Evolutionary conservation across 30 jellyfish, hydroid and myxozoan genomes (phyloP).

Genomic region (Pseudorhiza aurosa): DNA sequence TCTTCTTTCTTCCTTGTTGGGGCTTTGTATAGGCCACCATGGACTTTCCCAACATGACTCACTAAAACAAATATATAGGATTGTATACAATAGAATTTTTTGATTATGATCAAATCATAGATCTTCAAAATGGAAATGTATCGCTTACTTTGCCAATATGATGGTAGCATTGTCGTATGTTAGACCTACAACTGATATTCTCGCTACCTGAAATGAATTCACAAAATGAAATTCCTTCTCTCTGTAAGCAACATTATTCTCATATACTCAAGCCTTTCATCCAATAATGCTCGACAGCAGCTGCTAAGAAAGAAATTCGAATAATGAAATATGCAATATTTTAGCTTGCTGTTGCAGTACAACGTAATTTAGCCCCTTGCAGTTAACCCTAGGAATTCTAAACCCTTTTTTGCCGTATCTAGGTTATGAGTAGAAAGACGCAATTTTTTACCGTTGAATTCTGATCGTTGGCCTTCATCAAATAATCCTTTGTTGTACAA

Average conservation of each 20-base stretch:
- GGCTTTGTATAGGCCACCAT: too few species aligned
- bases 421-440: too few species aligned
- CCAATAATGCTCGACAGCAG: neutral
- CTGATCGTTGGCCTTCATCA: neutral
- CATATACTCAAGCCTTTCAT: neutral
- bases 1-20: too few species aligned
- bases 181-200: neutral
- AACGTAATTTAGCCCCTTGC: too few species aligned
- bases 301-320: neutral
- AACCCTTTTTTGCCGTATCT: too few species aligned
- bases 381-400: too few species aligned
- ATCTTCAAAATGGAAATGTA: too few species aligned
- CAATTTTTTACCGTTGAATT: neutral
- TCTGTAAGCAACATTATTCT: neutral
- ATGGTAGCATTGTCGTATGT: neutral
- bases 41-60: too few species aligned
- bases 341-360: neutral
- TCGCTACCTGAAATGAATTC: neutral
- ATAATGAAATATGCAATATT: neutral
- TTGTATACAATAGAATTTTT: too few species aligned
- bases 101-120: too few species aligned
- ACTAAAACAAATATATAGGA: too few species aligned
- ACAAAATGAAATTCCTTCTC: too few species aligned
- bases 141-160: neutral
- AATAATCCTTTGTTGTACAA: neutral